A percentile compares a stretch with the other conserved stretches of the same genome.
These are phyloP conservation scores for Nesometra sesokonis DNA, from an alignment of 35 echinoderm and acorn worm genomes.

Conservation along the genomic window DNA sequence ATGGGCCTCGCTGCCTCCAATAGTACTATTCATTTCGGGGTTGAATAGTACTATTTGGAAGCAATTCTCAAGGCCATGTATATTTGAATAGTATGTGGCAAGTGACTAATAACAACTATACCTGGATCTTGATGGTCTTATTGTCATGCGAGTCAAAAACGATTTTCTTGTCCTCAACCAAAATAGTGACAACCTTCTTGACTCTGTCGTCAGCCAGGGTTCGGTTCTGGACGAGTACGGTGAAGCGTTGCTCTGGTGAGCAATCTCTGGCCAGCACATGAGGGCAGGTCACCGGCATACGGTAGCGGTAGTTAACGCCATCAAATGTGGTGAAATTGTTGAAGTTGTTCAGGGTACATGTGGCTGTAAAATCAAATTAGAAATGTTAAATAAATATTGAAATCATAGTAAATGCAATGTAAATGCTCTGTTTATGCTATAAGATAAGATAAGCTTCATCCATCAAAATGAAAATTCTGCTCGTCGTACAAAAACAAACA, in stretches of 20 bases:
- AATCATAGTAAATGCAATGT: no score
- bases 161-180: neutral
- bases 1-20: no score
- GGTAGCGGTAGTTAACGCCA: constrained; percentile 25
- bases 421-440: no score
- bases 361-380: constrained; percentile 15
- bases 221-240: constrained; percentile 37
- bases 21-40: no score
- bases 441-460: no score
- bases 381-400: neutral
- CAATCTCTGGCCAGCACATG: constrained; percentile 41
- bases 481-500: no score
- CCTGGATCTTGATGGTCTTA: constrained; percentile 17
- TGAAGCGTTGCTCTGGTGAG: constrained; percentile 40
- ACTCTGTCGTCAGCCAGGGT: neutral
- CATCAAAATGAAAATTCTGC: no score
- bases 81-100: neutral
- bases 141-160: neutral
- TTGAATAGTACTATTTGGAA: no score
- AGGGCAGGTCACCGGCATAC: constrained; percentile 24
- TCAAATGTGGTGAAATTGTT: constrained; percentile 34
- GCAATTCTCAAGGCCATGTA: no score
- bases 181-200: neutral
- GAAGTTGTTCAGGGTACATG: constrained; percentile 16
- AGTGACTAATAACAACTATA: neutral